These are phyloP conservation scores for Timema podura DNA, from an alignment of 2,888 invertebrate genomes.

Conservation along the genomic window DNA sequence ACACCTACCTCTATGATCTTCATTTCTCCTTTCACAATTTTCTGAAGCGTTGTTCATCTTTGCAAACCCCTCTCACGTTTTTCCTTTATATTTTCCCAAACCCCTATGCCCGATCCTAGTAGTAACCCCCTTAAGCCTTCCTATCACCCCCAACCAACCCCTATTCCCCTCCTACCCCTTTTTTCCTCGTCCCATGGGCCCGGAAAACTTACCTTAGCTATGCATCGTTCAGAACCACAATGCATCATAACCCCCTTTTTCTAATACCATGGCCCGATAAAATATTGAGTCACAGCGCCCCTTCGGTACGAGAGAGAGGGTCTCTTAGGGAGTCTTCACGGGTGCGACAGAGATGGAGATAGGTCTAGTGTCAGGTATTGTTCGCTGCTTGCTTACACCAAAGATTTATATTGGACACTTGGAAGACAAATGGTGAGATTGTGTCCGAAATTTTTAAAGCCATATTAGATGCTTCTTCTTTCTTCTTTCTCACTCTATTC, in stretches of 20 bases:
- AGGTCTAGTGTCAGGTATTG: conserved; percentile 23
- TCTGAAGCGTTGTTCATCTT: too few relatives aligned
- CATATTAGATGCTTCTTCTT: conserved; percentile 52
- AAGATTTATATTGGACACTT: conserved; percentile 68
- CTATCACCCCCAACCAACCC: too few relatives aligned
- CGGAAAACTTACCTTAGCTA: conserved; percentile 15
- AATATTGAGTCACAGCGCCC: conserved; percentile 23
- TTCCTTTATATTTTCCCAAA: too few relatives aligned
- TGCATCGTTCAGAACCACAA: conserved; percentile 22
- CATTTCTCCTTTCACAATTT: too few relatives aligned
- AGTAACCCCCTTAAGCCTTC: too few relatives aligned
- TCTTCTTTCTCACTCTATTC: conserved; percentile 18
- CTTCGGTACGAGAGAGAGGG: not conserved
- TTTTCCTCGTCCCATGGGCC: too few relatives aligned
- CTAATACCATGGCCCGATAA: conserved; percentile 25
- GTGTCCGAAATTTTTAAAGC: conserved; percentile 76
- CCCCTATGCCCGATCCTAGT: too few relatives aligned
- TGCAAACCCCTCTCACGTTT: too few relatives aligned
- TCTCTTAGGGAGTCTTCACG: not conserved
- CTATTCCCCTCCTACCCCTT: too few relatives aligned
- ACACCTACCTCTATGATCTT: too few relatives aligned
- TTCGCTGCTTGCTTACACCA: conserved; percentile 16
- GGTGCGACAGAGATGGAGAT: conserved; percentile 11
- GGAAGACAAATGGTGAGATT: conserved; percentile 74
- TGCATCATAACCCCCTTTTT: conserved; percentile 21